Percentiles rank a stretch among this genome's conserved stretches.
Conservation (phyloP, 2,888 invertebrate species). For the Aporophyla lueneburgensis region DNA sequence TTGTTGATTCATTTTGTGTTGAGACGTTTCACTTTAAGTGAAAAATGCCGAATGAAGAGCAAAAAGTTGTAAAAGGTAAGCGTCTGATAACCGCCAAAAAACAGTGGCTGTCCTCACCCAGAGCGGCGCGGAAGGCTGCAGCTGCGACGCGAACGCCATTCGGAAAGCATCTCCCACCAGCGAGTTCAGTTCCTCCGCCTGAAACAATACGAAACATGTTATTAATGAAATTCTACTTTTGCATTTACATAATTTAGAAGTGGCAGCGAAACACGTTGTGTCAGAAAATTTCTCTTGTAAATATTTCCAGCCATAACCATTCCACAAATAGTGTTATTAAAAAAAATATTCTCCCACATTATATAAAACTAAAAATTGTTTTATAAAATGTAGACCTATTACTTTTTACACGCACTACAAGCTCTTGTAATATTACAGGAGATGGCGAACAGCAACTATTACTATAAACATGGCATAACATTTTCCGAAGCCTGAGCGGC, state of each 20-base stretch:
- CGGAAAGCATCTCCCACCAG: constrained; percentile 97
- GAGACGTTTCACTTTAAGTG: neutral
- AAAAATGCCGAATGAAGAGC: neutral
- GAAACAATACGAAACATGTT: constrained; percentile 75
- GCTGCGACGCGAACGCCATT: constrained; percentile 97
- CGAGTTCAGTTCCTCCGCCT: constrained; percentile 97
- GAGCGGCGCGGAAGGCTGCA: constrained; percentile 94
- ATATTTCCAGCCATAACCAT: neutral
- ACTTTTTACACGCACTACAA: constrained; percentile 22
- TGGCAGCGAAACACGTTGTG: neutral
- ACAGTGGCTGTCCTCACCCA: constrained; percentile 83
- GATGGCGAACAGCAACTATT: constrained; percentile 45
- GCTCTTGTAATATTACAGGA: constrained; percentile 19
- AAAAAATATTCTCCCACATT: neutral
- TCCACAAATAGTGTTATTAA: neutral
- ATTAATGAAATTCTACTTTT: neutral
- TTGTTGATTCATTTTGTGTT: neutral
- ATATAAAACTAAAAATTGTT: constrained; percentile 1
- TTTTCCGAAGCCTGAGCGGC: constrained; percentile 56
- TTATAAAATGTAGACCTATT: constrained; percentile 13
- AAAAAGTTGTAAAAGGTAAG: neutral
- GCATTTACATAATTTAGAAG: neutral
- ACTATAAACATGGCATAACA: constrained; percentile 53
- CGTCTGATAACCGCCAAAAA: neutral
- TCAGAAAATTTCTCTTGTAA: neutral